These are phyloP conservation scores for Pachydiplax longipennis DNA, from an alignment of 2,888 invertebrate species.

Conservation along the genomic window DNA sequence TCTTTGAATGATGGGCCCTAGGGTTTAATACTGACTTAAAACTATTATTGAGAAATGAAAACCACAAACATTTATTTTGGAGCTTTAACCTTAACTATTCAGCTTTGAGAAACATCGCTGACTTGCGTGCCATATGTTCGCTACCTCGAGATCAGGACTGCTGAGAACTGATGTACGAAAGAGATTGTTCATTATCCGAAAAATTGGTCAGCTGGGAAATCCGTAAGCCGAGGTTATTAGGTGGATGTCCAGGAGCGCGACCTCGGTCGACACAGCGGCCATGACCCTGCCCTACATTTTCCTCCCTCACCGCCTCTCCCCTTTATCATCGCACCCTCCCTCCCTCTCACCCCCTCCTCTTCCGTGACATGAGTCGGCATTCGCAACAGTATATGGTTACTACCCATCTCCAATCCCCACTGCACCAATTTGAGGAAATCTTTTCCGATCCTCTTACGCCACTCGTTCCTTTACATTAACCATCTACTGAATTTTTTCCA, in stretches of 20 bases:
- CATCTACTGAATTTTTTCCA: not conserved
- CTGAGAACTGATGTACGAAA: no score
- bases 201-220: no score
- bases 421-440: not conserved
- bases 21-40: no score
- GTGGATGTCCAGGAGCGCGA: not conserved
- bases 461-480: not conserved
- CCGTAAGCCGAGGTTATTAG: no score
- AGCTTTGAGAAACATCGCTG: no score
- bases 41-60: no score
- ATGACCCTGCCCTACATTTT: slow-evolving; percentile 30
- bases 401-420: not conserved
- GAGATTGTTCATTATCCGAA: no score
- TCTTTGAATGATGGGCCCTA: no score
- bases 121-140: no score
- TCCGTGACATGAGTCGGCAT: not conserved
- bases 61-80: no score
- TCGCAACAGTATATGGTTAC: not conserved
- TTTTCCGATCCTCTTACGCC: not conserved
- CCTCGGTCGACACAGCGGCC: slow-evolving; percentile 2
- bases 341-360: not conserved
- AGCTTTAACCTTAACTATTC: no score
- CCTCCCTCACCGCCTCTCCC: not conserved
- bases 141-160: no score
- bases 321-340: not conserved